phyloP scores from a whole-genome alignment of 2,113 vertebrate species.

The Pomatorhinus ruficollis region DNA sequence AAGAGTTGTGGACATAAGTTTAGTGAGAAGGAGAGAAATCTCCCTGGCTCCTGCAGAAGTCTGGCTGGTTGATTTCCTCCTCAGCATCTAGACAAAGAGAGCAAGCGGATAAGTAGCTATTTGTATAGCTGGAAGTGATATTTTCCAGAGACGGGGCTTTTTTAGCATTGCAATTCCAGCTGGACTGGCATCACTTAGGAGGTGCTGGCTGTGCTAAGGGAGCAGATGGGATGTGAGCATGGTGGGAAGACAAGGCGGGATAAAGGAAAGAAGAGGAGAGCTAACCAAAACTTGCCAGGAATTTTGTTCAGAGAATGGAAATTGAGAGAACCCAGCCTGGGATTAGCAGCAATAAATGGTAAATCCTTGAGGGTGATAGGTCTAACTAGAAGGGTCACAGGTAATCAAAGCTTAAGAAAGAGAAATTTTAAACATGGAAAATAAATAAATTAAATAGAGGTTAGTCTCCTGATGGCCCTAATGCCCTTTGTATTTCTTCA shows the following conservation, averaged over 20 bases:
- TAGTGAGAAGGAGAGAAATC: not conserved
- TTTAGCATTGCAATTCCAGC: not conserved
- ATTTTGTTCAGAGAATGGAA: not conserved
- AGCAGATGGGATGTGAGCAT: not conserved
- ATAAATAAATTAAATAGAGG: not conserved
- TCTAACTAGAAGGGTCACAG: not conserved
- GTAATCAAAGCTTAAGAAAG: not conserved
- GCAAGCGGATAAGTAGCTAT: not conserved
- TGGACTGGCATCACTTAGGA: not conserved
- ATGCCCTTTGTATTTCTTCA: not conserved
- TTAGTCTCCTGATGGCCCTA: not conserved
- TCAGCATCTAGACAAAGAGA: not conserved
- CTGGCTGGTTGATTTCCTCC: not conserved
- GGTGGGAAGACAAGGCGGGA: not conserved
- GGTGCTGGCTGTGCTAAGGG: not conserved
- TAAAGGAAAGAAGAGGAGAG: not conserved
- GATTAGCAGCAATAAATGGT: not conserved
- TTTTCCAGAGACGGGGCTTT: not conserved
- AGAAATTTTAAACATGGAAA: not conserved
- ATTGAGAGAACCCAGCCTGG: not conserved
- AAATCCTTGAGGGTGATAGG: not conserved
- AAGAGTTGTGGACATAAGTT: not conserved
- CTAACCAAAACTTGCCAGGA: not conserved
- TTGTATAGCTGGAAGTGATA: not conserved
- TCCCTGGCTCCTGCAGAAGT: not conserved